Evolutionary conservation across 2,113 vertebrate genomes (phyloP), one percentile per base, ranked within the genome.

Genomic region (Corvus hawaiiensis): DNA sequence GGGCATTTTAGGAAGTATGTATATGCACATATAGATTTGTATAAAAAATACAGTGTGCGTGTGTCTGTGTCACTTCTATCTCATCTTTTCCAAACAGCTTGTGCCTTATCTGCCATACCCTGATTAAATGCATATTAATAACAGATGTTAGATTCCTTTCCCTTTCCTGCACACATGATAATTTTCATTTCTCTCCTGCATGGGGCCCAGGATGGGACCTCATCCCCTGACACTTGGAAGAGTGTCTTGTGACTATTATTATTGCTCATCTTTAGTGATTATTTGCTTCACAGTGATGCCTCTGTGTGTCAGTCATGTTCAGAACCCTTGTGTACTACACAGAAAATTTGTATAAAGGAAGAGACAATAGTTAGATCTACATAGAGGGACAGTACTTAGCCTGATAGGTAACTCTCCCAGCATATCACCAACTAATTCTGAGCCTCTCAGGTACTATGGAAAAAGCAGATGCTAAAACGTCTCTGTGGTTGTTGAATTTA

Each of bases 161-260:
- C 41, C 11, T 76, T 76, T 79, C 20, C 44, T 3, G 1, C 13
- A 82, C n/a, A 59, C 6, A 33, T 17, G 26, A 30, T 37, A 16
- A 20, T 18, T 88, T 48, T 66, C 32, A 35, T 66, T 71, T 79
- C 23, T 67, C 15, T 58, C 22, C 20, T n/a, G 9, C 48, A 23
- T 0, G 0, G 35, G 22, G 5, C n/a, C 16, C 55, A 71, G n/a
- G 32, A 49, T 52, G 27, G 9, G 11, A 23, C 24, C 18, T 74
- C 30, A 24, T 39, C 8, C 7, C 5, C 46, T 35, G 9, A 11
- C 12, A 44, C 32, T 35, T 39, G 43, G n/a, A 78, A 18, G 58
- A 46, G 11, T 48, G 9, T 24, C 30, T 49, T 49, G 27, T 33
- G 33, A 28, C 44, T 66, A 13, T 74, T 41, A 37, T 48, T 55